Evolutionary conservation across 2,797 vertebrate species (phyloP), one percentile per base, ranked within the genome.

Genomic region (Schizopygopsis malacanthus): DNA sequence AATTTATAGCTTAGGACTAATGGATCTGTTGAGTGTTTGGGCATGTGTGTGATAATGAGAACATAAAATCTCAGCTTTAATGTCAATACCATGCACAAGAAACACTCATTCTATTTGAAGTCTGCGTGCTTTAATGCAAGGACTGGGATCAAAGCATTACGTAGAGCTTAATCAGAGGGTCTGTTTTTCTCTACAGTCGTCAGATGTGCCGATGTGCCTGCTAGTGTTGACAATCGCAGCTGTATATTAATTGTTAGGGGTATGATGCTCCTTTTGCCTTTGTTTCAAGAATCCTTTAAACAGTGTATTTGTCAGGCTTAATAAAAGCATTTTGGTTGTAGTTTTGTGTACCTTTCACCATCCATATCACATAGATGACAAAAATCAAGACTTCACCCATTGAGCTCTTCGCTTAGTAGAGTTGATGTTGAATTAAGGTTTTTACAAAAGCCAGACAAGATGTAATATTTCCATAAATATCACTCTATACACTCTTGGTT

Each of bases 121-220:
- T 83, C 56, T 22, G 75, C 22, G 70, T n/a, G 39, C 47, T 85
- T 88, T 10, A 81, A 39, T 72, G 75, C 54, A 39, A 72, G 47
- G 11, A 41, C 28, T 28, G 50, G 13, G 72, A 86, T 87, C 85
- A 88, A 84, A 86, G 85, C 78, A 85, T 88, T 78, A 73, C 82
- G 56, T 56, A 16, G 61, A 79, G 63, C n/a, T 86, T 83, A 78
- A 69, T 86, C 82, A 86, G 72, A 81, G 72, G 54, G 75, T 83
- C 87, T 83, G 84, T 86, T 83, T 88, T 80, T 50, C 83, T 15
- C 81, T 76, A 71, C 63, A 77, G 52, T 81, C 28, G 12, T 84
- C 85, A 85, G 86, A 87, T 70, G 87, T 61, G 70, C 81, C 77
- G 47, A 59, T 67, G 79, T 25, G 69, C 20, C 81, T 84, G 81